Percentiles rank a stretch among this genome's conserved stretches.
These are phyloP conservation scores for Heteromormyrus szaboi DNA, from an alignment of 2,797 vertebrate species.

Conservation along the genomic window DNA sequence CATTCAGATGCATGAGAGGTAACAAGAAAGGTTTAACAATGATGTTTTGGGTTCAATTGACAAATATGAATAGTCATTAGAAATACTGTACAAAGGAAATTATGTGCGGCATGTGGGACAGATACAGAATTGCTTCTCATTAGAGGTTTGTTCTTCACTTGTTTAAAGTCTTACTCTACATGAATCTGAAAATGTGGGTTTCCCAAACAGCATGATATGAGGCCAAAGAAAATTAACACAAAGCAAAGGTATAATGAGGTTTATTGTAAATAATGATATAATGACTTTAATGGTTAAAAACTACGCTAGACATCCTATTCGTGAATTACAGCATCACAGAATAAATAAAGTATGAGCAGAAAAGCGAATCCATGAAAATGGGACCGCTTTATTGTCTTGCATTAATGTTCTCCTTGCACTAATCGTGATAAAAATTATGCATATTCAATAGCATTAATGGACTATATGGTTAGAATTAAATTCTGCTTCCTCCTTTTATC, in stretches of 20 bases:
- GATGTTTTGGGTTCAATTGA: slow-evolving; percentile 30
- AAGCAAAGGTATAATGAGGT: background rate
- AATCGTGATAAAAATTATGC: background rate
- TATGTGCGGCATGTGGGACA: background rate
- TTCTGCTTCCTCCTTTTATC: background rate
- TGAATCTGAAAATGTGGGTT: background rate
- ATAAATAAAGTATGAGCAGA: background rate
- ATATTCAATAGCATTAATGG: background rate
- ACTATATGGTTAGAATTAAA: background rate
- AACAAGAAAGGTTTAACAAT: background rate
- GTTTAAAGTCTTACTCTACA: background rate
- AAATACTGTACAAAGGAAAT: background rate
- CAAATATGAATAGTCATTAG: slow-evolving; percentile 2
- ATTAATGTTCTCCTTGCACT: background rate
- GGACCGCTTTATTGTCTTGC: background rate
- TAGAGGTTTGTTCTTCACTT: background rate
- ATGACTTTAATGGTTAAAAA: background rate
- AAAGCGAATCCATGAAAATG: background rate
- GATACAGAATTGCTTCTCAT: background rate
- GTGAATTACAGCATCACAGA: background rate
- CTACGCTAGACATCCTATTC: background rate
- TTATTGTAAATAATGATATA: background rate
- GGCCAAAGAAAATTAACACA: background rate
- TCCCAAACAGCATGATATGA: background rate
- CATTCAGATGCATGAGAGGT: background rate